These are phyloP conservation scores for Danio kyathit DNA, from an alignment of 2,797 vertebrate species.

Conservation along the genomic window DNA sequence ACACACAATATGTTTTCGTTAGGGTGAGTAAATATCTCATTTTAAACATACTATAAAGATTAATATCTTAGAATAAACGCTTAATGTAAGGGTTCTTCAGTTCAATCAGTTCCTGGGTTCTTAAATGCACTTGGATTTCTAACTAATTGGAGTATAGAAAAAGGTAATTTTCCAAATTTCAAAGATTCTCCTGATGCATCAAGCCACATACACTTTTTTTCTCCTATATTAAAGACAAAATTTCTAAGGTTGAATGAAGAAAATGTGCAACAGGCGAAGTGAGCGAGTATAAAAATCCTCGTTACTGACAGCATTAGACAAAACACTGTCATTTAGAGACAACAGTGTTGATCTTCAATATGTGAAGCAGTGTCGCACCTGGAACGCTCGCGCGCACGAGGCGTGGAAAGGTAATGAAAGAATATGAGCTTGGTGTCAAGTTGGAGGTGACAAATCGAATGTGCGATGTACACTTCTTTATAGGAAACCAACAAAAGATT, in stretches of 20 bases:
- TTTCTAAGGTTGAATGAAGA: neutral
- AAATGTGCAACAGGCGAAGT: conserved; percentile 16
- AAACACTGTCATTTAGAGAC: neutral
- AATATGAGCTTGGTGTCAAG: neutral
- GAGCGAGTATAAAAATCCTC: neutral
- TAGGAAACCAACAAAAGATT: neutral
- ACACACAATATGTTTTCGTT: too few relatives aligned
- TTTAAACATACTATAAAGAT: neutral
- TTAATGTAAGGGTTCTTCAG: neutral
- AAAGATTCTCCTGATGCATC: neutral
- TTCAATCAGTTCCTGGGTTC: neutral
- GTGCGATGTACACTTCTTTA: neutral
- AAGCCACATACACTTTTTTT: neutral
- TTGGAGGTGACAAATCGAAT: neutral
- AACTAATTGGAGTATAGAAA: neutral
- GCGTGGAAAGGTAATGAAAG: neutral
- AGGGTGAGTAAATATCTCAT: neutral
- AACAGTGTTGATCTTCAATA: conserved; percentile 2
- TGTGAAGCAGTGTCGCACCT: conserved; percentile 4
- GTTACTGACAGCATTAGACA: neutral
- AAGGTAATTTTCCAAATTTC: neutral
- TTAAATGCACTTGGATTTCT: neutral
- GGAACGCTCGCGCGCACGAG: neutral
- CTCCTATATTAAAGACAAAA: neutral
- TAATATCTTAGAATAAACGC: neutral